Evolutionary conservation across 2,113 vertebrate genomes (phyloP).

Genomic region (Phaethornis superciliosus): DNA sequence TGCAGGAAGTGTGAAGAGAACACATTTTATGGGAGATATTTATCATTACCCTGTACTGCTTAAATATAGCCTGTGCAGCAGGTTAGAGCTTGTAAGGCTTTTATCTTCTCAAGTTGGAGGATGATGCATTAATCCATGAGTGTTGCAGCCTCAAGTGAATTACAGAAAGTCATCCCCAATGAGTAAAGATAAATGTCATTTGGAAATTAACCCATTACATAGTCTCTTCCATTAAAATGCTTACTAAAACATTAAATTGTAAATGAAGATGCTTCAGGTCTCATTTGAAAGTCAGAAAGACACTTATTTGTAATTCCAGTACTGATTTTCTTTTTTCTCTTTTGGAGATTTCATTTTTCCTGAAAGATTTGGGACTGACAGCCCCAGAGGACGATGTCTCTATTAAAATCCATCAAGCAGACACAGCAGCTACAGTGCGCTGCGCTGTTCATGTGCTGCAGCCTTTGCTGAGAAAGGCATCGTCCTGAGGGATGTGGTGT

Average conservation of each 20-base stretch:
- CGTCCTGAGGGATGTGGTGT: neutral
- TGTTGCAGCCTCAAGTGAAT: slow-evolving; percentile 60
- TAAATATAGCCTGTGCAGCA: slow-evolving; percentile 65
- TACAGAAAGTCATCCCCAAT: slow-evolving; percentile 57
- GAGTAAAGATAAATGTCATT: slow-evolving; percentile 68
- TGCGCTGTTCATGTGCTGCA: neutral
- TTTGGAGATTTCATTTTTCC: neutral
- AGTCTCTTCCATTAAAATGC: slow-evolving; percentile 41
- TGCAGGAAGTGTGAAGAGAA: slow-evolving; percentile 65
- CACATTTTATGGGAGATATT: slow-evolving; percentile 62
- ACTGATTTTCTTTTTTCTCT: neutral
- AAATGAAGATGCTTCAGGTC: slow-evolving; percentile 42
- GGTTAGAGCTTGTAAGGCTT: slow-evolving; percentile 70
- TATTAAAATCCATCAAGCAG: neutral
- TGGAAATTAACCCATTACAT: slow-evolving; percentile 64
- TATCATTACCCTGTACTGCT: slow-evolving; percentile 62
- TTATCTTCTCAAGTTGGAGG: slow-evolving; percentile 65
- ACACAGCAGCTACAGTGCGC: neutral
- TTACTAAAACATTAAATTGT: slow-evolving; percentile 50
- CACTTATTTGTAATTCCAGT: slow-evolving; percentile 11
- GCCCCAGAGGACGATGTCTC: neutral
- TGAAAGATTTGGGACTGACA: neutral
- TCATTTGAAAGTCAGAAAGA: slow-evolving; percentile 53
- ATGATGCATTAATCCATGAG: slow-evolving; percentile 66
- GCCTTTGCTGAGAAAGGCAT: neutral